A percentile compares a stretch with the other conserved stretches of the same genome.
These are phyloP conservation scores for Carassius carassius DNA, from an alignment of 2,113 vertebrate species.

Conservation along the genomic window DNA sequence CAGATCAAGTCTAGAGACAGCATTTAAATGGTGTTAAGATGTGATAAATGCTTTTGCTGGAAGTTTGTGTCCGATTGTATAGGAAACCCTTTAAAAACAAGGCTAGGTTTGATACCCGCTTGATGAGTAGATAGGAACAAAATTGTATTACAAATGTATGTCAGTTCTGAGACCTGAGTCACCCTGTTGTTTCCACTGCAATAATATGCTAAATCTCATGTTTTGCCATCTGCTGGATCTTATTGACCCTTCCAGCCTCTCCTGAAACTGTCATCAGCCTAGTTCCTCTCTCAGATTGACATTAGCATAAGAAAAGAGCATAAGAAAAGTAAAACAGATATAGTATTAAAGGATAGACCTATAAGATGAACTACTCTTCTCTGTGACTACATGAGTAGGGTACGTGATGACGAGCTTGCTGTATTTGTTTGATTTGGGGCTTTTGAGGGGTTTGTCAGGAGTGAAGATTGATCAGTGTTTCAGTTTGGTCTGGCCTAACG, in stretches of 20 bases:
- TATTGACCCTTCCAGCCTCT: conserved; percentile 23
- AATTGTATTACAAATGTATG: conserved; percentile 7
- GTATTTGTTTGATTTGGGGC: conserved; percentile 32
- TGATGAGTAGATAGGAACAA: neutral
- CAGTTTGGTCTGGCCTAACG: conserved; percentile 52
- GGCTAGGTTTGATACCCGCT: neutral
- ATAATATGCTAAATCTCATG: too few relatives aligned
- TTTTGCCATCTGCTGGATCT: conserved; percentile 38
- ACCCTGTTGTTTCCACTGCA: neutral
- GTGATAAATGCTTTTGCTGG: neutral
- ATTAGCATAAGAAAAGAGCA: neutral
- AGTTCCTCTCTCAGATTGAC: neutral
- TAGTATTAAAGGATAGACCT: neutral
- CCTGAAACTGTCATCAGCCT: conserved; percentile 23
- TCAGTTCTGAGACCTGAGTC: neutral
- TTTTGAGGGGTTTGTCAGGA: conserved; percentile 56
- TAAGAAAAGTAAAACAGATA: neutral
- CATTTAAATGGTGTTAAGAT: neutral
- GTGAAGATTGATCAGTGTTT: conserved; percentile 59
- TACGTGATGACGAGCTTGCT: neutral
- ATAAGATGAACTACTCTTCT: conserved; percentile 8
- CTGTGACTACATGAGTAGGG: neutral
- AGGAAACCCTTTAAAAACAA: neutral
- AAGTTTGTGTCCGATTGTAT: conserved; percentile 6
- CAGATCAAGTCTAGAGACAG: neutral